Base-by-base conservation (phyloP, 1,140 invertebrate genomes). In the Drepana arcuata region DNA sequence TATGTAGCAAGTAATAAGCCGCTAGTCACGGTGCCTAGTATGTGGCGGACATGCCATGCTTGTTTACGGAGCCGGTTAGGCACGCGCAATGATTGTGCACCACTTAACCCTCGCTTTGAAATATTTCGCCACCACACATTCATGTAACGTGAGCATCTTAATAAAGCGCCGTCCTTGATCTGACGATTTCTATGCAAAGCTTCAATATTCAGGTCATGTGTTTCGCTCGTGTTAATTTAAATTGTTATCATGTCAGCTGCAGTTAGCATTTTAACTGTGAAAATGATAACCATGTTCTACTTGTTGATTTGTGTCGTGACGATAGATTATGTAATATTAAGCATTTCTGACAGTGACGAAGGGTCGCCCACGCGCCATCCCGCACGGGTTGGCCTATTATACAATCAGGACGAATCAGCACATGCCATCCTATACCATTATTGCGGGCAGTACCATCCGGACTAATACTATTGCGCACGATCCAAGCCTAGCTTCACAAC, bases 321-420 rank as follows among this genome's bases (percentile, higher is more conserved):
- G 4, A 21, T 21, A 21, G 4, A 9, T 21, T 21, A 5, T 4
- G 18, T 21, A 5, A 21, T 4, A 21, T 21, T 21, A 9, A 5
- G 9, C 30, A 48, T 52, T 41, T 45, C 29, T 51, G 51, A 32
- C 58, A 60, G 41, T 65, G 65, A 67, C 56, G 63, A 52, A 66
- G 63, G 66, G 68, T 58, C 72, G 65, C 75, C 75, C 68, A 79
- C 74, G 68, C 71, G 67, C 47, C 43, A 28, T 49, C 44, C 33
- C 44, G 65, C 68, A 69, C 70, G 64, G 72, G 69, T 59, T 50
- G 42, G 47, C 46, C 71, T 66, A 77, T 80, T 80, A 80, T 73
- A 73, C 72, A 77, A 77, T 80, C 68, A 75, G 59, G 56, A 51
- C 64, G 57, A 75, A 79, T 79, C 69, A 67, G 58, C 60, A 50